phyloP scores from a whole-genome alignment of 2,888 invertebrate species.

The Rhagonycha lutea region DNA sequence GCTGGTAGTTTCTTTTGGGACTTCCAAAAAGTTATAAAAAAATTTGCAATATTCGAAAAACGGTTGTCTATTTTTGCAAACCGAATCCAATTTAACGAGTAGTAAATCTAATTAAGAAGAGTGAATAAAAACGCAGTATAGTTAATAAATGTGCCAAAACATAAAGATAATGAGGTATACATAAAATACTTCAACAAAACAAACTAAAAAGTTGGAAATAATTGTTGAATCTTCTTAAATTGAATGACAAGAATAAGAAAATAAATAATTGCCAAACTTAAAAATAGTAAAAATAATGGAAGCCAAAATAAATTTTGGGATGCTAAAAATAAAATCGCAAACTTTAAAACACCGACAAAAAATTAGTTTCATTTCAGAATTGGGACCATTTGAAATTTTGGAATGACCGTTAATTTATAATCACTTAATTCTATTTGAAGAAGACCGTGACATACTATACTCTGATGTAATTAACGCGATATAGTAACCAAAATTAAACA shows the following conservation, averaged over 20 bases:
- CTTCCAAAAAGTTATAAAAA: not conserved
- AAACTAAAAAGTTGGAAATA: too few relatives aligned
- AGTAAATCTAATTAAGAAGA: too few relatives aligned
- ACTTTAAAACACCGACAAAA: not conserved
- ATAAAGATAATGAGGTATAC: too few relatives aligned
- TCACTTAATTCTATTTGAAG: not conserved
- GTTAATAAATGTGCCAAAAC: too few relatives aligned
- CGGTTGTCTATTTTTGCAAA: too few relatives aligned
- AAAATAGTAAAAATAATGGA: not conserved
- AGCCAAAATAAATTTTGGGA: not conserved
- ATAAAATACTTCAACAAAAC: too few relatives aligned
- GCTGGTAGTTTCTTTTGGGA: not conserved
- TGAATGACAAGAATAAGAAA: not conserved
- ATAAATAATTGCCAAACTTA: not conserved
- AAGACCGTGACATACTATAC: slow-evolving; percentile 1
- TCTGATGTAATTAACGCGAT: not conserved
- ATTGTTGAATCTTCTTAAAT: not conserved
- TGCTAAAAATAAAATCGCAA: not conserved
- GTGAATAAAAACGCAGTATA: too few relatives aligned
- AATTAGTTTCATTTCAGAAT: too few relatives aligned
- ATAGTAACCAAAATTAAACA: not conserved
- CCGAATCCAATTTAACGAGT: too few relatives aligned
- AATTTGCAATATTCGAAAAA: not conserved
- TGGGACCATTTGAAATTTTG: not conserved
- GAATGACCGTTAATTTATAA: not conserved